Percentiles rank a stretch among this genome's conserved stretches.
These are phyloP conservation scores for Rhipidura dahli DNA, from an alignment of 2,113 vertebrate genomes.

Conservation along the genomic window DNA sequence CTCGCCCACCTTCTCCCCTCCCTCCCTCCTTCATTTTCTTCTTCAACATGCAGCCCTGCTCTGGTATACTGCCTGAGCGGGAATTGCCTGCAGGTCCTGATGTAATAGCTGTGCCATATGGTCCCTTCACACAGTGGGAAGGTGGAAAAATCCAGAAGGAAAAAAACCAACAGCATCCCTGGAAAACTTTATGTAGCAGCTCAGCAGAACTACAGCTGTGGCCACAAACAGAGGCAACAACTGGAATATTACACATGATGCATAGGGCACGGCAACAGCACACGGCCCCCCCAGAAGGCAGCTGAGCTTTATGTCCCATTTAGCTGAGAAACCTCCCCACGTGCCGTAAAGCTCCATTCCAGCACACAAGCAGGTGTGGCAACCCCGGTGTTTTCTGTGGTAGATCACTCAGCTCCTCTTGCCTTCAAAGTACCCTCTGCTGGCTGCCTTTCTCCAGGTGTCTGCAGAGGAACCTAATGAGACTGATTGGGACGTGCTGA, in stretches of 20 bases:
- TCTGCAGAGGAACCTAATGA: background rate
- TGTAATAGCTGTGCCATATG: slow-evolving; percentile 11
- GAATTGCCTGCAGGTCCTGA: slow-evolving; percentile 35
- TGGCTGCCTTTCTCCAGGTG: slow-evolving; percentile 33
- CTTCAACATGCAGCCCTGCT: background rate
- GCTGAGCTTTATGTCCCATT: slow-evolving; percentile 61
- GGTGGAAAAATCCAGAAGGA: slow-evolving; percentile 44
- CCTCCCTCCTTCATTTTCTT: background rate
- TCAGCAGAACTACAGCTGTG: slow-evolving; percentile 30
- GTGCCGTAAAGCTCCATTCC: background rate
- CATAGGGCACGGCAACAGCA: background rate
- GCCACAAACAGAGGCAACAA: slow-evolving; percentile 37
- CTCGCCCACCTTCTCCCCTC: background rate
- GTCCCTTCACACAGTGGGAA: slow-evolving; percentile 4
- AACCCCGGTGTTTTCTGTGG: background rate
- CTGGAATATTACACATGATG: background rate
- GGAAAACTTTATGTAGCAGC: slow-evolving; percentile 35
- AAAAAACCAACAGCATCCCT: background rate
- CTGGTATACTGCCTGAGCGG: background rate
- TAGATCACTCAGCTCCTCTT: background rate
- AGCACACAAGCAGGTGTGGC: background rate
- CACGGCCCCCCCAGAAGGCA: slow-evolving; percentile 26
- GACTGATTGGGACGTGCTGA: background rate
- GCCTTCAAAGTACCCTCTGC: background rate
- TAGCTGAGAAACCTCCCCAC: background rate